Percentiles rank a stretch among this genome's conserved stretches.
These are phyloP conservation scores for Trichoplusia ni DNA, from an alignment of 1,140 invertebrate species.

Conservation along the genomic window DNA sequence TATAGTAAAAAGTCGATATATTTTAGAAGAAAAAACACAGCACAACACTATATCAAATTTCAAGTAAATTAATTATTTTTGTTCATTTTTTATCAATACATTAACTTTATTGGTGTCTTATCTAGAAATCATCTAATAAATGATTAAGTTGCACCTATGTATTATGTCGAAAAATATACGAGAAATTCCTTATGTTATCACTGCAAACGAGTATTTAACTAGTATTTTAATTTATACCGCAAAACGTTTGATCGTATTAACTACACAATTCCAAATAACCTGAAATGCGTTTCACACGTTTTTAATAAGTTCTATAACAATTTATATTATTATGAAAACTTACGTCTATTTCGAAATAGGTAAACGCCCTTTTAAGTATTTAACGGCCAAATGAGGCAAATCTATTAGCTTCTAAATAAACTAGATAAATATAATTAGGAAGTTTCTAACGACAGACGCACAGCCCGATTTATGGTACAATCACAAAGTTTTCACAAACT, in stretches of 20 bases:
- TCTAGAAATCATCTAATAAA: too few species aligned
- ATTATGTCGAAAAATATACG: slow-evolving; percentile 24
- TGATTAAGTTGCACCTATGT: slow-evolving; percentile 10
- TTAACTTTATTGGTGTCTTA: too few species aligned
- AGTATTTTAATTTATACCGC: slow-evolving; percentile 9
- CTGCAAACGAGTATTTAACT: slow-evolving; percentile 1
- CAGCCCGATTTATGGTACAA: slow-evolving; percentile 49
- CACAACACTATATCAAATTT: too few species aligned
- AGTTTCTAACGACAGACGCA: slow-evolving; percentile 39
- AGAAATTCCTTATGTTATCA: slow-evolving; percentile 25
- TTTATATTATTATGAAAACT: too few species aligned
- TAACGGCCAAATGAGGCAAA: slow-evolving; percentile 4
- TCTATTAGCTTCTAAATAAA: neutral
- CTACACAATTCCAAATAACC: slow-evolving; percentile 26
- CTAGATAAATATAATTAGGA: slow-evolving; percentile 11
- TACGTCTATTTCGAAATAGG: neutral
- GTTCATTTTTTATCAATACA: too few species aligned
- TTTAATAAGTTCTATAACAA: too few species aligned
- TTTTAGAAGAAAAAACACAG: too few species aligned
- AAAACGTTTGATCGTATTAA: neutral
- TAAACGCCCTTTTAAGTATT: slow-evolving; percentile 5
- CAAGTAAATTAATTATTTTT: too few species aligned
- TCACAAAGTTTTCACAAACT: slow-evolving; percentile 6
- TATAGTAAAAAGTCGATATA: too few species aligned
- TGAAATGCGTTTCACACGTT: slow-evolving; percentile 12